A percentile compares a stretch with the other conserved stretches of the same genome.
Conservation (phyloP, 2,113 vertebrate species). For the Platichthys stellatus region DNA sequence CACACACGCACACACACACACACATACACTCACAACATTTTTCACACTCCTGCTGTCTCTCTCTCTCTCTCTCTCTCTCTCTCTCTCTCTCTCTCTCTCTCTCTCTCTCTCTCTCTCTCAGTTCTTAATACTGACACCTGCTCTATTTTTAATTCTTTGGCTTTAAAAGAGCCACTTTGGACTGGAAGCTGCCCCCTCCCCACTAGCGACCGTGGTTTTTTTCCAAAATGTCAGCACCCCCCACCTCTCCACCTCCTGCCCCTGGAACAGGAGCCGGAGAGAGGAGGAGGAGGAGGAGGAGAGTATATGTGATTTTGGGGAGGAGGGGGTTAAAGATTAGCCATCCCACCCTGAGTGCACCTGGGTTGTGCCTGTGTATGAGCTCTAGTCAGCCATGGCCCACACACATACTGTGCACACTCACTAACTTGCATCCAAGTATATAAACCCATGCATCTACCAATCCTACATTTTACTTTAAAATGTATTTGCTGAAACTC, state of each 20-base stretch:
- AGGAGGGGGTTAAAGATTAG: conserved; percentile 71
- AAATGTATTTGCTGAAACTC: conserved; percentile 5
- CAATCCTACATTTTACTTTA: conserved; percentile 2
- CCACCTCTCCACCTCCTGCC: conserved; percentile 72
- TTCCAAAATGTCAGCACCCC: conserved; percentile 74
- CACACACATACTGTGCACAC: conserved; percentile 50
- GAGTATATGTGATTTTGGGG: not conserved
- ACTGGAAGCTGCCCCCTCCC: conserved; percentile 72
- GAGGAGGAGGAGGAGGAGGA: conserved; percentile 12
- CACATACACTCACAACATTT: conserved; percentile 68
- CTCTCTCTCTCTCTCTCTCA: conserved; percentile 23
- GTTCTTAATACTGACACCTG: conserved; percentile 74
- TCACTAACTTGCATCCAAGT: conserved; percentile 17
- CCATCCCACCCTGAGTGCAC: conserved; percentile 65
- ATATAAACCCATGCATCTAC: conserved; percentile 16
- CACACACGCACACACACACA: conserved; percentile 35
- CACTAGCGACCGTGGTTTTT: conserved; percentile 63
- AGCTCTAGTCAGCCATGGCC: conserved; percentile 19
- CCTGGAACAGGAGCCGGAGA: conserved; percentile 61
- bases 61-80: conserved; percentile 42
- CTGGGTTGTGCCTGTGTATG: conserved; percentile 60
- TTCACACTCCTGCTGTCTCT: conserved; percentile 75
- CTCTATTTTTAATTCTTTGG: conserved; percentile 78
- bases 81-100: conserved; percentile 53
- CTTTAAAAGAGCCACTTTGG: conserved; percentile 73